A percentile compares a stretch with the other conserved stretches of the same genome.
phyloP scores from a whole-genome alignment of 2,113 vertebrate species.

The Podilymbus podiceps region DNA sequence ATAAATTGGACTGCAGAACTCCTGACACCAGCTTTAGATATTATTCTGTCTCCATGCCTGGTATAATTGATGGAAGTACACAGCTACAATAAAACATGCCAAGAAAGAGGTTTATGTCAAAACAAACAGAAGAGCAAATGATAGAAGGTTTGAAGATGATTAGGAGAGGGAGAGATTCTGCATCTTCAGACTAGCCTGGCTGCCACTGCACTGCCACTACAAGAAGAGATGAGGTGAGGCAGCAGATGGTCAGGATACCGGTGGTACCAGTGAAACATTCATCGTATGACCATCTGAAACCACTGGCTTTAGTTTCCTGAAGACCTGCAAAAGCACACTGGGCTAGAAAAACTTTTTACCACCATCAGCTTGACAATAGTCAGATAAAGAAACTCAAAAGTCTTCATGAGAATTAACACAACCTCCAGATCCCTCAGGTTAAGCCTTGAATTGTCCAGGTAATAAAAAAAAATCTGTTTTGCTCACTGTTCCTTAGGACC shows the following conservation, averaged over 20 bases:
- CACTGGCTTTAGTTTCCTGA: neutral
- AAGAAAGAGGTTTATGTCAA: neutral
- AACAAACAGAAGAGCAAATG: neutral
- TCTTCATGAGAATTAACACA: neutral
- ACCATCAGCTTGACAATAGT: neutral
- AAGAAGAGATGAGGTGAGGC: neutral
- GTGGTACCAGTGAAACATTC: neutral
- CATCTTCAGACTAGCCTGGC: too few relatives aligned
- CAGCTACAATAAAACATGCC: neutral
- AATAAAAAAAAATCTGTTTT: neutral
- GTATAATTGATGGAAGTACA: neutral
- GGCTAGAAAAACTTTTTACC: neutral
- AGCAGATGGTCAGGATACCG: neutral
- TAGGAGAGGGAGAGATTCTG: neutral
- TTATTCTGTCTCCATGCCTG: neutral
- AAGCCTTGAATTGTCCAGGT: neutral
- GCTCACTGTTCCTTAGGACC: neutral
- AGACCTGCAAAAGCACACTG: neutral
- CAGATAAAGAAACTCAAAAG: neutral
- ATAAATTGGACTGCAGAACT: neutral
- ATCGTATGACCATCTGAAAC: neutral
- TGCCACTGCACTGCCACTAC: neutral
- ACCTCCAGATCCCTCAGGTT: neutral
- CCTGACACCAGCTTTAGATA: neutral
- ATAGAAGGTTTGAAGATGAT: neutral